Conservation (phyloP, 2,888 invertebrate genomes). For the Drosophila kanekoi region DNA sequence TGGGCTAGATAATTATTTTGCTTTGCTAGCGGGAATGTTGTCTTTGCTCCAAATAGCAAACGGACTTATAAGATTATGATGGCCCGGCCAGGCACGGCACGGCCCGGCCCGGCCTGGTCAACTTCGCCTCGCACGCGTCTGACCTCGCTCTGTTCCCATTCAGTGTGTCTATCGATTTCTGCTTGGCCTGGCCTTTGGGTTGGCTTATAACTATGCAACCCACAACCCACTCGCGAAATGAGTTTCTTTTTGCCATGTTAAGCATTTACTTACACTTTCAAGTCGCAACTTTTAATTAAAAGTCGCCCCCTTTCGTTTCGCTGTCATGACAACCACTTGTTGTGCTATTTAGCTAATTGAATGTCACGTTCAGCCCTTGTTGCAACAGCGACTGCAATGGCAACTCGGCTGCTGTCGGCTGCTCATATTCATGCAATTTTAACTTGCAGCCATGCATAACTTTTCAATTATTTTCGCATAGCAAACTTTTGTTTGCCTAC, state of each 20-base stretch:
- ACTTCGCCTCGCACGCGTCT: neutral
- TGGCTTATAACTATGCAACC: slow-evolving; percentile 56
- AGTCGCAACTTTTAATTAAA: slow-evolving; percentile 39
- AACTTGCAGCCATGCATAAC: neutral
- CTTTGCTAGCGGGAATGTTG: slow-evolving; percentile 35
- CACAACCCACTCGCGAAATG: slow-evolving; percentile 64
- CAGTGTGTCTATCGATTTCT: slow-evolving; percentile 27
- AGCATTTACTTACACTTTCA: slow-evolving; percentile 22
- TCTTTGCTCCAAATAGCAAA: slow-evolving; percentile 69
- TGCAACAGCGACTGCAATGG: slow-evolving; percentile 1
- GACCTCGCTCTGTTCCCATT: neutral
- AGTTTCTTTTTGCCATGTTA: slow-evolving; percentile 22
- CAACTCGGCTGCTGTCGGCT: neutral
- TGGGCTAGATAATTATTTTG: slow-evolving; percentile 66
- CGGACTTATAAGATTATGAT: slow-evolving; percentile 65
- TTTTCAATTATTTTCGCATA: slow-evolving; percentile 3
- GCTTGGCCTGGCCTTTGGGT: slow-evolving; percentile 45
- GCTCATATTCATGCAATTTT: slow-evolving; percentile 18
- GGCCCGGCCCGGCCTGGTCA: slow-evolving; percentile 8
- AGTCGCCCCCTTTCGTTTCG: slow-evolving; percentile 10
- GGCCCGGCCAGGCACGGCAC: slow-evolving; percentile 17
- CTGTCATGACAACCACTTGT: slow-evolving; percentile 25
- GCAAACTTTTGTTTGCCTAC: slow-evolving; percentile 8
- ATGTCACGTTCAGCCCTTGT: slow-evolving; percentile 12
- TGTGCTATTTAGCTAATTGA: slow-evolving; percentile 33